phyloP scores from a whole-genome alignment of 1,140 invertebrate species.

The Littorina saxatilis region DNA sequence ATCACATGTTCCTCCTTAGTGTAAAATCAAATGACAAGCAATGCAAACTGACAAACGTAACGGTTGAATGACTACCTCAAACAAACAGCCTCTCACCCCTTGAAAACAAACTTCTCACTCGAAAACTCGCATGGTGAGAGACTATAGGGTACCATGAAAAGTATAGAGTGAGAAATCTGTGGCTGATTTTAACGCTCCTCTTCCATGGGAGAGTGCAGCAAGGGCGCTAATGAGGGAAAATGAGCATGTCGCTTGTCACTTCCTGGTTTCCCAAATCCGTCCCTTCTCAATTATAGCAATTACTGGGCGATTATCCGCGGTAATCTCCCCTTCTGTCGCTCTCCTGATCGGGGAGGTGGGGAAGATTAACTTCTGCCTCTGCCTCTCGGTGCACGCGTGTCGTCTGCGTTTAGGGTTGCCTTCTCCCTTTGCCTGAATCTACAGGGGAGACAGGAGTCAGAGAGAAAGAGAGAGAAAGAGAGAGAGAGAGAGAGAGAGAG shows the following conservation, averaged over 20 bases:
- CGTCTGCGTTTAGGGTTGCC: too few species aligned
- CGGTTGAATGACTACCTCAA: too few species aligned
- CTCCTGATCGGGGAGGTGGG: background rate
- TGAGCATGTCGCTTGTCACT: slow-evolving; percentile 34
- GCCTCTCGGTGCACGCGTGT: background rate
- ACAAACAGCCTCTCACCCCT: background rate
- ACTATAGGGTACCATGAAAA: too few species aligned
- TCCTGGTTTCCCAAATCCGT: background rate
- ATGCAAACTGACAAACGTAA: too few species aligned
- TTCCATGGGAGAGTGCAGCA: background rate
- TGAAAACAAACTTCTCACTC: background rate
- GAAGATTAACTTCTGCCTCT: slow-evolving; percentile 2
- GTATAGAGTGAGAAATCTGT: too few species aligned
- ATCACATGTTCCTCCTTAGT: too few species aligned
- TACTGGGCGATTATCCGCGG: slow-evolving; percentile 36
- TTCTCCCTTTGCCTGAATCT: too few species aligned
- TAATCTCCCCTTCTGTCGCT: slow-evolving; percentile 25
- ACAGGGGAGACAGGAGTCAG: background rate
- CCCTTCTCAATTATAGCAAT: slow-evolving; percentile 32
- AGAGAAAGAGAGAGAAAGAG: background rate
- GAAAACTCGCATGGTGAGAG: too few species aligned
- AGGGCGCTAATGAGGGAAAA: slow-evolving; percentile 38
- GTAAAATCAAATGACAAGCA: too few species aligned
- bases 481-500: too few species aligned
- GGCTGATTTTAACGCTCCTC: slow-evolving; percentile 9